Evolutionary conservation across 2,113 vertebrate genomes (phyloP).

Genomic region (Sminthopsis crassicaudata): DNA sequence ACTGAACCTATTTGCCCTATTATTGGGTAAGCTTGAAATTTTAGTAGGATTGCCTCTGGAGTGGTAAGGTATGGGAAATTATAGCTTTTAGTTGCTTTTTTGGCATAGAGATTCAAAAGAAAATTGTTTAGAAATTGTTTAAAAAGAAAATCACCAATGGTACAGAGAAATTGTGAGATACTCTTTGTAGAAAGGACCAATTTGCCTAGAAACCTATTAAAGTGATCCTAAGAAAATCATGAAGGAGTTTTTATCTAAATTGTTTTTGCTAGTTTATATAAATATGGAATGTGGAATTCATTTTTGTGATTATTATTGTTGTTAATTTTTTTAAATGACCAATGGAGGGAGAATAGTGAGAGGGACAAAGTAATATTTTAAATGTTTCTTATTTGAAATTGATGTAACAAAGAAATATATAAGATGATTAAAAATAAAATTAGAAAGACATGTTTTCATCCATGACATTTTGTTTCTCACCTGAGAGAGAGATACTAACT

Average conservation of each 20-base stretch:
- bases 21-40: background rate
- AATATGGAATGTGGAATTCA: background rate
- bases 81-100: background rate
- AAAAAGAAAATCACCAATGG: background rate
- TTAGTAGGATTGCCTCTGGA: background rate
- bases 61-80: background rate
- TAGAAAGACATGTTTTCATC: too few relatives aligned
- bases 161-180: too few relatives aligned
- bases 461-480: too few relatives aligned
- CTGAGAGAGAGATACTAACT: too few relatives aligned
- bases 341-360: background rate
- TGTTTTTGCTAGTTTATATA: background rate
- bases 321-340: background rate
- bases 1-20: background rate
- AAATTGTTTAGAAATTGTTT: background rate
- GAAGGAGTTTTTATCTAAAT: background rate
- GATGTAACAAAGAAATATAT: too few relatives aligned
- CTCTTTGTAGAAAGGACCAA: too few relatives aligned
- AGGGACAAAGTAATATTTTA: background rate
- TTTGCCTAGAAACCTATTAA: too few relatives aligned
- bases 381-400: too few relatives aligned
- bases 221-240: too few relatives aligned
- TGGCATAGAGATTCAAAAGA: background rate
- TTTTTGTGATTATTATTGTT: background rate
- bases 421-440: too few relatives aligned